A percentile compares a stretch with the other conserved stretches of the same genome.
Conservation (phyloP, 2,797 vertebrate species). For the Benthosema pterotum region DNA sequence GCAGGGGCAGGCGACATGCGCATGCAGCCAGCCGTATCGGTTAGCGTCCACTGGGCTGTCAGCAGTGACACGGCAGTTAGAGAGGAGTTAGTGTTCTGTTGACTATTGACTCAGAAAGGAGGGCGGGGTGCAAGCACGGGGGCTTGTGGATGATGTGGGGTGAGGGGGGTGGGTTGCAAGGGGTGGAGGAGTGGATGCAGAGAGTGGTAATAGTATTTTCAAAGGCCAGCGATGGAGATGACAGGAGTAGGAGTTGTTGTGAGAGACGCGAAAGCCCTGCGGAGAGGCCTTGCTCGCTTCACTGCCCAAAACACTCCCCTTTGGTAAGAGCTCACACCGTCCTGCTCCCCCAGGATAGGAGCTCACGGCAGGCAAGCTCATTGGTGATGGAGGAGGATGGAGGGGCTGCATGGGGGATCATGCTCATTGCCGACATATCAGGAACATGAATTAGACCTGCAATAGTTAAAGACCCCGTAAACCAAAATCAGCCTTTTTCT, state of each 20-base stretch:
- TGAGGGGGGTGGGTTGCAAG: neutral
- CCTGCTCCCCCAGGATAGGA: constrained; percentile 11
- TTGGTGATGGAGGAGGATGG: constrained; percentile 5
- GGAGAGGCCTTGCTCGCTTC: constrained; percentile 45
- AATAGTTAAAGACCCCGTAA: too few relatives aligned
- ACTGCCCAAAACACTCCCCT: constrained; percentile 16
- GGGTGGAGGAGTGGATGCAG: constrained; percentile 12
- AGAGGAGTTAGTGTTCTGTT: constrained; percentile 44
- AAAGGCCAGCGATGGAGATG: constrained; percentile 39
- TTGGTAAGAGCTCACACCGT: constrained; percentile 35
- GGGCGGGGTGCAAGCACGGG: neutral
- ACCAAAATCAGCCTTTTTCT: too few relatives aligned
- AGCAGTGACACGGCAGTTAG: constrained; percentile 57
- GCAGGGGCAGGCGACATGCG: constrained; percentile 10
- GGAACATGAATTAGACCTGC: constrained; percentile 15
- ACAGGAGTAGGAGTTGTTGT: constrained; percentile 33
- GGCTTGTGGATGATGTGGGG: too few relatives aligned
- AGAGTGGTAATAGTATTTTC: constrained; percentile 35
- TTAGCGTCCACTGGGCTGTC: constrained; percentile 44
- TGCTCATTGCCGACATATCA: constrained; percentile 7
- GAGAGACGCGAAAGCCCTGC: constrained; percentile 32
- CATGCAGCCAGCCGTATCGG: constrained; percentile 18
- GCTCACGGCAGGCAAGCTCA: constrained; percentile 20
- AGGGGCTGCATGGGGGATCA: constrained; percentile 15
- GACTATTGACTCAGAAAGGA: constrained; percentile 29